Base-by-base conservation (phyloP, 2,797 vertebrate genomes). In the Siniperca scherzeri region DNA sequence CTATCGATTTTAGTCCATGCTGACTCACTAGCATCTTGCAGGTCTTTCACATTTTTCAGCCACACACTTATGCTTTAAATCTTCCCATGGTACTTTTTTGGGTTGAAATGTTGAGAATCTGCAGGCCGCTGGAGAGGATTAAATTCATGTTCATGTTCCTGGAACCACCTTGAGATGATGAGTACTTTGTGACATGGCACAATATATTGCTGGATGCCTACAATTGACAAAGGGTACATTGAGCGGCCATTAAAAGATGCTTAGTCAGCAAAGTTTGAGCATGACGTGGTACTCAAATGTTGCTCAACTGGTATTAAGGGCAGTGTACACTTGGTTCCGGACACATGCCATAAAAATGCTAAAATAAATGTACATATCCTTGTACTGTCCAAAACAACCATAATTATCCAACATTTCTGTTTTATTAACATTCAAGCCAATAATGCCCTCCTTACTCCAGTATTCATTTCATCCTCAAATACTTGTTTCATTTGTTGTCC, bases 1-100 rank as follows among this genome's bases (percentile, higher is more conserved):
- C n/a, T 3, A 48, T 48, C 0, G 44, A 77, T 66, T 65, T 66
- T 1, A 19, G 46, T 27, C 53, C 6, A 25, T 8, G 60, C 66
- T 74, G 75, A 78, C 66, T 59, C 13, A 2, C 57, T 50, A 57
- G 12, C 30, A 55, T 76, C 62, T 59, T 66, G 53, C 46, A 76
- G 52, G 44, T 68, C 25, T 6, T 9, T 74, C 42, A 69, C 33
- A 66, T 40, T 56, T 78, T 52, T 57, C 17, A 2, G 48, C 8
- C 30, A 62, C 70, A 30, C 7, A 27, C 21, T 16, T 1, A 4
- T 56, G 12, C 27, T 70, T 74, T 22, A 57, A 27, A 79, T 81
- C 59, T 65, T 42, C 21, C 61, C 9, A 21, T 2, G 44, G 40
- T 69, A 14, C 14, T 77, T 22, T 36, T 56, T 69, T 3, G 61